Base-by-base conservation (phyloP, 1,140 invertebrate species). In the Solenopsis fugax region DNA sequence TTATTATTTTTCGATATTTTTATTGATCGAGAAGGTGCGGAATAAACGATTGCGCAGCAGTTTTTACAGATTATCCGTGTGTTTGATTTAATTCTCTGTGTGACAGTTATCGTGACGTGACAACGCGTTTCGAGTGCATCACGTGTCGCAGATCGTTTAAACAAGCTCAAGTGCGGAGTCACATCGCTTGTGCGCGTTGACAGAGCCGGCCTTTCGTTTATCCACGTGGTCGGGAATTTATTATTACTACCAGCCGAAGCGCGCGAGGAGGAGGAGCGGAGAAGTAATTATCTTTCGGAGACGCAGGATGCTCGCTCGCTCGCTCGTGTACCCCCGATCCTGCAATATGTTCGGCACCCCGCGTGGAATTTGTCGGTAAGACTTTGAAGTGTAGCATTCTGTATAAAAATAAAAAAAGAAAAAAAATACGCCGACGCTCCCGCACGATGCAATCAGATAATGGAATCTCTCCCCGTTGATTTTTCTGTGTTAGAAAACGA, bases 211-310 rank as follows among this genome's bases (percentile, higher is more conserved):
- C 72, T 87, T 86, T 76, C 86, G 89, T 90, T 90, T 90, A 88
- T 87, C 86, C 89, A 90, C 89, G 64, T 90, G 89, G 65, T 60
- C 45, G n/a, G 18, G 54, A 87, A 90, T 90, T 90, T 90, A 88
- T 90, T 90, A 86, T 90, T 88, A 52, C 69, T 77, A 80, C 84
- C 54, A 62, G 50, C 34, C 10, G 16, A 34, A 56, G 50, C 54
- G 6, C 24, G 60, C 18, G 60, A 45, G 34, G 24, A 18, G 18
- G 18, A 18, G 29, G 10, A 12, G 21, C 41, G 60, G 62, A 52
- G 52, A 80, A 84, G 52, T 88, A 90, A 90, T 90, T 90, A 90
- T 88, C 89, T 88, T 81, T 41, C n/a, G 54, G 37, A 73, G 10
- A 58, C 21, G 64, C 64, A 21, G 88, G 85, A 90, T 87, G 84